phyloP scores from a whole-genome alignment of 2,113 vertebrate genomes.

The Stigmatopora argus region DNA sequence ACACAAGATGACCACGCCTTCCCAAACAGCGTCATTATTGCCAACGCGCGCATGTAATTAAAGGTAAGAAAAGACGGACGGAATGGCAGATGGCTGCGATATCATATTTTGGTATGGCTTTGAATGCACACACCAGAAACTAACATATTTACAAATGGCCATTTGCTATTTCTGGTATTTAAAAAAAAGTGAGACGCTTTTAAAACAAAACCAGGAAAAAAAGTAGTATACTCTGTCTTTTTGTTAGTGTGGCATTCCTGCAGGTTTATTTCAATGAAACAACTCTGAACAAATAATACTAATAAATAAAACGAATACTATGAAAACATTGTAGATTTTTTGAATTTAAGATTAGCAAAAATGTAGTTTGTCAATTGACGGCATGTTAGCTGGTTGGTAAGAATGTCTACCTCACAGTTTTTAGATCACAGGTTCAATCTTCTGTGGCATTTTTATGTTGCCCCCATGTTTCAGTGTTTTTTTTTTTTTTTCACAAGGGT shows the following conservation, averaged over 20 bases:
- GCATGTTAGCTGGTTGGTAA: no score
- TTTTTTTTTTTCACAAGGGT: no score
- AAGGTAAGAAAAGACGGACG: constrained; percentile 42
- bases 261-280: neutral
- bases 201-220: neutral
- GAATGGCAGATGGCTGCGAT: constrained; percentile 45
- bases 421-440: no score
- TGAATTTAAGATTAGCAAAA: no score
- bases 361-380: no score
- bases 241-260: neutral
- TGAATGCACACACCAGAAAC: constrained; percentile 14
- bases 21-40: constrained; percentile 44
- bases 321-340: no score
- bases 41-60: constrained; percentile 49
- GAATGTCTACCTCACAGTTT: no score
- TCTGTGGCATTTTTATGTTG: no score
- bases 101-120: constrained; percentile 23
- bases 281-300: constrained; percentile 2
- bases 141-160: neutral
- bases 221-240: neutral
- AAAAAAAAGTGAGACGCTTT: neutral
- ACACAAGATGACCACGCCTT: constrained; percentile 48
- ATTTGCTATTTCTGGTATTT: neutral
- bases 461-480: no score
- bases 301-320: no score